Evolutionary conservation across 2,113 vertebrate species (phyloP), one percentile per base, ranked within the genome.

Genomic region (Suncus etruscus): DNA sequence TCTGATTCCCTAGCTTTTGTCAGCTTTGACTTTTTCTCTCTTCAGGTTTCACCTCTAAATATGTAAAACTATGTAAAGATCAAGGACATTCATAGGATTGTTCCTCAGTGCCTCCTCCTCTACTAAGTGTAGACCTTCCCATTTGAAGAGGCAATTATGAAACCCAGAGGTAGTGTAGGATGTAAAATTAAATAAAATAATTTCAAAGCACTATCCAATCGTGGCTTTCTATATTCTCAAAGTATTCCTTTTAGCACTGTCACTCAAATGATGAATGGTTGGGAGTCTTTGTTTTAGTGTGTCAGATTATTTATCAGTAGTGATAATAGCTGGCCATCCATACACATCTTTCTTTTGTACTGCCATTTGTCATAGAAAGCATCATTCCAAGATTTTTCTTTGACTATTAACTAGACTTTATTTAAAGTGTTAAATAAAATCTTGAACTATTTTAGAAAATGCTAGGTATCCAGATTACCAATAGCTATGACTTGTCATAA

Each of bases 291-390:
- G 3, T 45, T 65, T 87, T 66, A 31, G 24, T 25, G 8, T 61
- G 32, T 78, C 86, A 89, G 65, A 45, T 92, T 91, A 47, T 81
- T 70, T 63, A 32, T 83, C 61, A 51, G 39, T 39, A 39, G 39
- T 3, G 39, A 39, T 39, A 39, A 39, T 39, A 39, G 47, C 15
- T 61, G 73, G n/a, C 24, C 47, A 31, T 88, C 58, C 16, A 78
- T 76, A 50, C 24, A 32, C 7, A 79, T 25, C 24, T 66, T 86
- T 14, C 6, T 6, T 77, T 83, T 91, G 9, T 39, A 31, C 15
- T 63, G 20, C 12, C 4, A 9, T 48, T 32, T 8, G 4, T 74
- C 68, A 50, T 47, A 4, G 63, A 92, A 90, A 91, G 45, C 18
- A 54, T 86, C 29, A 65, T 0, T 66, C 45, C 51, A n/a, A 63